phyloP scores from a whole-genome alignment of 1,140 invertebrate species.

The Rhopalosiphum maidis region DNA sequence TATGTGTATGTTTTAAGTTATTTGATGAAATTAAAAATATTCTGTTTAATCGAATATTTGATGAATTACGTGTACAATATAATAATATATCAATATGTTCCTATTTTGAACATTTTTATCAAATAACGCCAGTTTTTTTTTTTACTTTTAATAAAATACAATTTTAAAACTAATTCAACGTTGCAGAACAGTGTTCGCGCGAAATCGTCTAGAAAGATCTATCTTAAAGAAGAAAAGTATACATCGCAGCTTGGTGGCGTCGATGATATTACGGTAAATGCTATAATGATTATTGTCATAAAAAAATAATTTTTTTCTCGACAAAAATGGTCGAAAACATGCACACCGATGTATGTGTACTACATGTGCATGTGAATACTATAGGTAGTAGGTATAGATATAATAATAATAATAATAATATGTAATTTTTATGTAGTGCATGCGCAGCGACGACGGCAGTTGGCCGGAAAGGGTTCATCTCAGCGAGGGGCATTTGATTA shows the following conservation, averaged over 20 bases:
- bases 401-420: too few species aligned
- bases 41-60: neutral
- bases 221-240: neutral
- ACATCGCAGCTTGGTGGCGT: too few species aligned
- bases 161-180: neutral
- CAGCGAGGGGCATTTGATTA: constrained; percentile 55
- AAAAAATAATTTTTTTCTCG: neutral
- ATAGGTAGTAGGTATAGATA: neutral
- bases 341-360: neutral
- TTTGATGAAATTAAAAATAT: neutral
- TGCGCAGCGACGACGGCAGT: neutral
- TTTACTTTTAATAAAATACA: neutral
- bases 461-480: constrained; percentile 42
- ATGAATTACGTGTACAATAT: neutral
- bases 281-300: neutral
- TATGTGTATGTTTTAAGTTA: neutral
- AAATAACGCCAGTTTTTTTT: too few species aligned
- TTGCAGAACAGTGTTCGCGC: neutral
- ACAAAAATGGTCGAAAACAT: neutral
- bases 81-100: too few species aligned
- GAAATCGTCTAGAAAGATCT: neutral
- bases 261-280: neutral
- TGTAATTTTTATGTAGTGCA: neutral
- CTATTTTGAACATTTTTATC: too few species aligned
- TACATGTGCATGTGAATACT: neutral